Evolutionary conservation across 1,140 invertebrate genomes (phyloP).

Genomic region (Acromyrmex echinatior): DNA sequence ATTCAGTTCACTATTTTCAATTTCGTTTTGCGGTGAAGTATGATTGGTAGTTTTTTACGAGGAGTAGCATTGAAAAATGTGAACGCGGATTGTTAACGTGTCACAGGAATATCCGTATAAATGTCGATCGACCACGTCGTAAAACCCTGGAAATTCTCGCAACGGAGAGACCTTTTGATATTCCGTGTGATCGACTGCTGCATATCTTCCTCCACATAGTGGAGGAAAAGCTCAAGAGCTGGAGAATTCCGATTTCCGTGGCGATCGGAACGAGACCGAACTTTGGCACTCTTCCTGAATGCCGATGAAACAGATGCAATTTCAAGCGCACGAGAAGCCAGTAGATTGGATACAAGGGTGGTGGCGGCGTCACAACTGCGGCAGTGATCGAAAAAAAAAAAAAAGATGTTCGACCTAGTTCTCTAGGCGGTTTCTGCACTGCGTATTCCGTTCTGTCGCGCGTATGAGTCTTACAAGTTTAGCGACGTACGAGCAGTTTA

Average conservation of each 20-base stretch:
- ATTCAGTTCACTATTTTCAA: slow-evolving; percentile 7
- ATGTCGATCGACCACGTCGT: slow-evolving; percentile 14
- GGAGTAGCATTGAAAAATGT: not conserved
- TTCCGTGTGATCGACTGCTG: slow-evolving; percentile 47
- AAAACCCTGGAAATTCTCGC: slow-evolving; percentile 41
- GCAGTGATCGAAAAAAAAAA: slow-evolving; percentile 32
- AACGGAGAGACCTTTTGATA: slow-evolving; percentile 27
- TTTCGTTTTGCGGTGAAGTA: not conserved
- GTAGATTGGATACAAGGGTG: slow-evolving; percentile 63
- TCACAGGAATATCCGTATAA: slow-evolving; percentile 27
- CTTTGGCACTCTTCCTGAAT: slow-evolving; percentile 71
- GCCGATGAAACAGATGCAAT: slow-evolving; percentile 75
- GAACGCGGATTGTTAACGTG: slow-evolving; percentile 37
- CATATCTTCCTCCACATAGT: slow-evolving; percentile 25
- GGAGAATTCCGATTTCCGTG: slow-evolving; percentile 2
- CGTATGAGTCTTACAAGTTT: slow-evolving; percentile 45
- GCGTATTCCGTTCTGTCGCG: slow-evolving; percentile 32
- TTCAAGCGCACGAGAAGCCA: slow-evolving; percentile 47
- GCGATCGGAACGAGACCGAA: slow-evolving; percentile 43
- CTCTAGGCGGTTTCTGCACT: slow-evolving; percentile 64
- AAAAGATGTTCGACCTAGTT: slow-evolving; percentile 68
- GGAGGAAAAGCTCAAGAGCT: not conserved
- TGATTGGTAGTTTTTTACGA: slow-evolving; percentile 15
- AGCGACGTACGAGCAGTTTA: slow-evolving; percentile 37
- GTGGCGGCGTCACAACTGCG: slow-evolving; percentile 15